Conservation (phyloP, 64 coral and sea anemone genomes). For the Dendronephthya gigantea region DNA sequence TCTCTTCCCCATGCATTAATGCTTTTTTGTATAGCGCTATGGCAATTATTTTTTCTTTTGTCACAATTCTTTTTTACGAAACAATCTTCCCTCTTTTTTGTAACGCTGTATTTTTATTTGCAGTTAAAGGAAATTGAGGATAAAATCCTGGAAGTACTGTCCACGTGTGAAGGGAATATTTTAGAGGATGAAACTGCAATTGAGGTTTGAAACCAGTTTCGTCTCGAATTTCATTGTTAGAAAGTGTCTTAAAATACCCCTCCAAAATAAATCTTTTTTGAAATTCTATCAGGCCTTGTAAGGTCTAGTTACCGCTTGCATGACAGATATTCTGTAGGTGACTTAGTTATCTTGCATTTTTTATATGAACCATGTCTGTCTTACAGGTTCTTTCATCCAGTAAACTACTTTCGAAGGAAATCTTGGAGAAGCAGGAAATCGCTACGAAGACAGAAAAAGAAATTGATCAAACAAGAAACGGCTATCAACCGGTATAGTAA, state of each 20-base stretch:
- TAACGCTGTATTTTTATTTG: not conserved
- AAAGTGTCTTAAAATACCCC: too few species aligned
- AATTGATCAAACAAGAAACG: slow-evolving; percentile 76
- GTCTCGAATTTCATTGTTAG: too few species aligned
- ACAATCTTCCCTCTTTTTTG: not conserved
- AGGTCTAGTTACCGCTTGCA: too few species aligned
- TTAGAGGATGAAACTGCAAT: slow-evolving; percentile 90
- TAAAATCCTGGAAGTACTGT: slow-evolving; percentile 95
- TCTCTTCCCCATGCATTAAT: too few species aligned
- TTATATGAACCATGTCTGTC: too few species aligned
- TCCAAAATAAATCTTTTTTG: too few species aligned
- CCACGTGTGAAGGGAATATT: slow-evolving; percentile 89
- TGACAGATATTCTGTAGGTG: too few species aligned
- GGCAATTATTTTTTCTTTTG: too few species aligned
- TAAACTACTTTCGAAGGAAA: slow-evolving; percentile 76
- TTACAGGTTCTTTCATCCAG: slow-evolving; percentile 77
- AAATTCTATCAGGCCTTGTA: too few species aligned
- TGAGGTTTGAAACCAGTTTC: slow-evolving; percentile 40
- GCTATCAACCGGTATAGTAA: slow-evolving; percentile 90
- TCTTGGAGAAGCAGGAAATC: slow-evolving; percentile 86
- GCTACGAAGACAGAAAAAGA: slow-evolving; percentile 81
- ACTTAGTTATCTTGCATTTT: too few species aligned
- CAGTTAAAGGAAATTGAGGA: slow-evolving; percentile 95
- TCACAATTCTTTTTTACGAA: too few species aligned
- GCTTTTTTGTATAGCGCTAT: too few species aligned